Conservation (phyloP, 2,888 invertebrate species). For the Chironomus riparius region DNA sequence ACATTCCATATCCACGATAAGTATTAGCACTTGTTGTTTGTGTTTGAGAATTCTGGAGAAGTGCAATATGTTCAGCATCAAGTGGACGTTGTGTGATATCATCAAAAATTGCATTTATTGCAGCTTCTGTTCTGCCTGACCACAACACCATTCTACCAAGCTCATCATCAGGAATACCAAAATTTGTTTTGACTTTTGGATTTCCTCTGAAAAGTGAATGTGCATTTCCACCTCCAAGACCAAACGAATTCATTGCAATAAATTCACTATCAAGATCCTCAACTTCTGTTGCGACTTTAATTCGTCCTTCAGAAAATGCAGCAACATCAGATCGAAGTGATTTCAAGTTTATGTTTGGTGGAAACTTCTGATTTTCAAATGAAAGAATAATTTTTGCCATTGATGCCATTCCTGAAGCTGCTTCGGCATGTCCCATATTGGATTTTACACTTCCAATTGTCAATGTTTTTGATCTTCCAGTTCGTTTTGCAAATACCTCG, state of each 20-base stretch:
- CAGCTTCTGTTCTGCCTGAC: conserved; percentile 68
- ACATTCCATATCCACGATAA: conserved; percentile 58
- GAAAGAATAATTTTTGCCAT: conserved; percentile 66
- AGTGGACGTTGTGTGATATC: conserved; percentile 49
- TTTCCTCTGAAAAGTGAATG: conserved; percentile 58
- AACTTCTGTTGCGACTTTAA: conserved; percentile 59
- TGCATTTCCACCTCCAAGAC: conserved; percentile 76
- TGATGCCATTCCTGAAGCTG: conserved; percentile 67
- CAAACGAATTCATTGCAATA: conserved; percentile 75
- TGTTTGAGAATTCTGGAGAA: conserved; percentile 48
- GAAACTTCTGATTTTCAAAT: conserved; percentile 64
- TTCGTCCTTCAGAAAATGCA: conserved; percentile 47
- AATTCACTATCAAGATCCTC: conserved; percentile 53
- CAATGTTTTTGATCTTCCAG: conserved; percentile 58
- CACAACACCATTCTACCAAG: conserved; percentile 57
- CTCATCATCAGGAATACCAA: conserved; percentile 49
- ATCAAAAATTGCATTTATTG: conserved; percentile 52
- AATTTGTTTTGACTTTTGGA: conserved; percentile 51
- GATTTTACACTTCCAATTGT: conserved; percentile 78
- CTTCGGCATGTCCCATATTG: conserved; percentile 81
- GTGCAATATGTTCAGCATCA: conserved; percentile 48
- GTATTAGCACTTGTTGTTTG: conserved; percentile 50
- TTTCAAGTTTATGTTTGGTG: conserved; percentile 69
- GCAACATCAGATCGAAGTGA: conserved; percentile 49
- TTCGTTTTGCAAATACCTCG: conserved; percentile 56